These are phyloP conservation scores for Rhagoletis zephyria DNA, from an alignment of 1,140 invertebrate genomes.

Conservation along the genomic window DNA sequence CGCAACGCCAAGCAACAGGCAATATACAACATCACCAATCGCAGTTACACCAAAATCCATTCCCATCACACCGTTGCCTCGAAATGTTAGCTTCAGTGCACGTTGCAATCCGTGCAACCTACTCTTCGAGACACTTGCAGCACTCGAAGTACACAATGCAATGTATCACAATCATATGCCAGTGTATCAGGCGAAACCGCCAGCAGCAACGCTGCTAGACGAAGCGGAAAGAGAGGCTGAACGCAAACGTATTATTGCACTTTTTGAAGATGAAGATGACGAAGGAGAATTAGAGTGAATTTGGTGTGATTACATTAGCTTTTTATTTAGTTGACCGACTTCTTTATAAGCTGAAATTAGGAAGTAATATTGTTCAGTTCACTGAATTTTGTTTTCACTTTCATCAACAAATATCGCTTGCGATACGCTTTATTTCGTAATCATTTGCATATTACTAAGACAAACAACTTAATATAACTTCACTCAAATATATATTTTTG, in stretches of 20 bases:
- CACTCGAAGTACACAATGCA: constrained; percentile 67
- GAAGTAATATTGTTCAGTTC: not conserved
- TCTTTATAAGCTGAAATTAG: not conserved
- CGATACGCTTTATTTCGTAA: constrained; percentile 31
- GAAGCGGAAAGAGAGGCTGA: constrained; percentile 60
- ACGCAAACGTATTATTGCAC: constrained; percentile 66
- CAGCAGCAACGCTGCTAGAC: constrained; percentile 30
- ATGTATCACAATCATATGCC: constrained; percentile 63
- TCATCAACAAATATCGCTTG: constrained; percentile 23
- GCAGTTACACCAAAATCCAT: constrained; percentile 48
- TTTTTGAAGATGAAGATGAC: constrained; percentile 65
- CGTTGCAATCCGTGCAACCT: constrained; percentile 67
- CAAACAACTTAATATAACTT: not conserved
- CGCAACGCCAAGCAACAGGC: not conserved
- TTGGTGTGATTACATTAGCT: not conserved
- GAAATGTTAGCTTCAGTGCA: constrained; percentile 59
- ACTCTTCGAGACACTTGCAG: constrained; percentile 65
- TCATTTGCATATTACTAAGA: constrained; percentile 1
- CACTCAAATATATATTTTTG: not conserved
- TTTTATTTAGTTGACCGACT: not conserved
- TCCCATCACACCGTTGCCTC: not conserved
- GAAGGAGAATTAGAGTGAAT: not conserved
- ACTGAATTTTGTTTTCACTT: not conserved
- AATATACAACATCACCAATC: not conserved
- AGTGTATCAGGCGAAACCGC: not conserved